Percentiles rank a stretch among this genome's conserved stretches.
Conservation (phyloP, 2,797 vertebrate species). For the Phaenicophaeus curvirostris region DNA sequence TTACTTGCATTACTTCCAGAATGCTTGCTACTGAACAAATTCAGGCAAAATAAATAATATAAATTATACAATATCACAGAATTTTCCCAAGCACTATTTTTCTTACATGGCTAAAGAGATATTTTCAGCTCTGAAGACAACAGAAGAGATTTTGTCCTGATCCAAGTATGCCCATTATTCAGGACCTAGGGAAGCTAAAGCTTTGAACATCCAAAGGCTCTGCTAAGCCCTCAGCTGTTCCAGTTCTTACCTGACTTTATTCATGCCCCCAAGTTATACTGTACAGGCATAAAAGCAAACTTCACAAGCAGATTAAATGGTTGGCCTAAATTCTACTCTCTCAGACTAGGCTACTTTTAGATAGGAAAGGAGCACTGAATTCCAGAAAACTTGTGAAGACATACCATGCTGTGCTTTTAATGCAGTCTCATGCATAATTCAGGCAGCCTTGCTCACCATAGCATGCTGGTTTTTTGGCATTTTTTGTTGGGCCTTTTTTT, state of each 20-base stretch:
- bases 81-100: constrained; percentile 2
- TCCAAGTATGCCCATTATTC: neutral
- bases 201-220: neutral
- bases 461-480: neutral
- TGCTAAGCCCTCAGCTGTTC: neutral
- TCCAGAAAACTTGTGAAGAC: neutral
- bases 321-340: neutral
- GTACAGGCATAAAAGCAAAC: neutral
- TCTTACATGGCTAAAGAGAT: neutral
- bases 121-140: neutral
- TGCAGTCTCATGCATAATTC: neutral
- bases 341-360: neutral
- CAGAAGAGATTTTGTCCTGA: neutral
- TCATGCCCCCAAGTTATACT: neutral
- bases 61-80: neutral
- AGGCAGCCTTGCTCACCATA: neutral
- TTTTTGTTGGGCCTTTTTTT: neutral
- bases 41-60: constrained; percentile 14
- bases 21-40: constrained; percentile 7
- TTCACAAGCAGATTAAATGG: neutral
- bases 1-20: constrained; percentile 34
- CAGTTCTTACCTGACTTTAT: neutral
- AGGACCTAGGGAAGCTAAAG: neutral
- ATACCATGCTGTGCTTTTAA: neutral
- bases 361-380: neutral